Evolutionary conservation across 2,797 vertebrate species (phyloP).

Genomic region (Chloroceryle amazona): DNA sequence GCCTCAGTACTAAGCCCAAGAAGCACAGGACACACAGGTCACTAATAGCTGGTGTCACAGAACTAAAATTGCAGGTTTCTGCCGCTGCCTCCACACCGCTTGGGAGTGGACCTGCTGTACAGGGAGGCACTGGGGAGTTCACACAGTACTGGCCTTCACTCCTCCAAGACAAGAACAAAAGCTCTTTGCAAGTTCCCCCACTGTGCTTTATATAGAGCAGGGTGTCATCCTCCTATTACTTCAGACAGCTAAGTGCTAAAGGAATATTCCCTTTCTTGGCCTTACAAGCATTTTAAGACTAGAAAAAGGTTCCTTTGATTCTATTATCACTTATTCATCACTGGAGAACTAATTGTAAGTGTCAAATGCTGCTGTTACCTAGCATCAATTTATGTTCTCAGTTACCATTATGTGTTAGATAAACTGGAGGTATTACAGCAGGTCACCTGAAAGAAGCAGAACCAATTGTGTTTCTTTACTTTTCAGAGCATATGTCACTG

Average conservation of each 20-base stretch:
- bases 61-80: not conserved
- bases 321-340: not conserved
- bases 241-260: not conserved
- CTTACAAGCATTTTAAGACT: not conserved
- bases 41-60: not conserved
- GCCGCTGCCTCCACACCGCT: not conserved
- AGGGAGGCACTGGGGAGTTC: not conserved
- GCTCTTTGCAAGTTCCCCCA: not conserved
- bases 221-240: not conserved
- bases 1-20: not conserved
- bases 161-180: not conserved
- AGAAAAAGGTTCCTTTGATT: not conserved
- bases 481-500: not conserved
- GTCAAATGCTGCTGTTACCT: not conserved
- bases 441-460: conserved; percentile 1
- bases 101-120: fast-evolving
- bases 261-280: not conserved
- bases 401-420: not conserved
- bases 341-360: not conserved
- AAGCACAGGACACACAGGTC: not conserved
- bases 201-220: not conserved
- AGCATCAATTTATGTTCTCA: not conserved
- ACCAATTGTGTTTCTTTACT: not conserved
- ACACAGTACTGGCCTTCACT: not conserved
- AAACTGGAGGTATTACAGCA: conserved; percentile 10